phyloP scores from a whole-genome alignment of 2,888 invertebrate genomes.

The Phymatocera aterrima region DNA sequence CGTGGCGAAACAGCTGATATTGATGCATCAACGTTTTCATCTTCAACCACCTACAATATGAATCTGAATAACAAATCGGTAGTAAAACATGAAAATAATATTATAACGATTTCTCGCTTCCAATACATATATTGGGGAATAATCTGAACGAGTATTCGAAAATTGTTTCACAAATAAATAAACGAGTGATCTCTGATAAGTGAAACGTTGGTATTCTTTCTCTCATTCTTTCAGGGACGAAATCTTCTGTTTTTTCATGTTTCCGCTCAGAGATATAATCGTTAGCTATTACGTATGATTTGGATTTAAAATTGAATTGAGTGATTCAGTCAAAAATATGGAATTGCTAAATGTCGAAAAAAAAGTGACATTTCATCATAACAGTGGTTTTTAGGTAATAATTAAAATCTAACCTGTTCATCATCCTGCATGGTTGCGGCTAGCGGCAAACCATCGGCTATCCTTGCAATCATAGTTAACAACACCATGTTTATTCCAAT shows the following conservation, averaged over 20 bases:
- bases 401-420: conserved; percentile 86
- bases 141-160: not conserved
- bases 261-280: not conserved
- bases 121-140: not conserved
- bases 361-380: conserved; percentile 58
- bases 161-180: not conserved
- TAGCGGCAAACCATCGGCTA: conserved; percentile 95
- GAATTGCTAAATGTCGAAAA: conserved; percentile 45
- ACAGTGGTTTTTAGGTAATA: conserved; percentile 27
- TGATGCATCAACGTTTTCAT: no score
- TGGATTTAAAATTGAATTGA: not conserved
- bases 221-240: no score
- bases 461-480: conserved; percentile 98
- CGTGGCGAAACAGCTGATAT: no score
- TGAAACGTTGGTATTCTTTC: no score
- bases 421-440: conserved; percentile 99
- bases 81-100: no score
- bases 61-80: no score
- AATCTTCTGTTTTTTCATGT: not conserved
- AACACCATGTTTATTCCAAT: conserved; percentile 86
- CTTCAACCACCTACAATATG: no score
- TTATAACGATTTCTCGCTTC: no score
- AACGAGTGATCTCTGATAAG: not conserved
- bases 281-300: not conserved
- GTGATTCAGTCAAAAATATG: conserved; percentile 41